These are phyloP conservation scores for Lepus oiostolus DNA, from an alignment of 2,797 vertebrate species.

Conservation along the genomic window DNA sequence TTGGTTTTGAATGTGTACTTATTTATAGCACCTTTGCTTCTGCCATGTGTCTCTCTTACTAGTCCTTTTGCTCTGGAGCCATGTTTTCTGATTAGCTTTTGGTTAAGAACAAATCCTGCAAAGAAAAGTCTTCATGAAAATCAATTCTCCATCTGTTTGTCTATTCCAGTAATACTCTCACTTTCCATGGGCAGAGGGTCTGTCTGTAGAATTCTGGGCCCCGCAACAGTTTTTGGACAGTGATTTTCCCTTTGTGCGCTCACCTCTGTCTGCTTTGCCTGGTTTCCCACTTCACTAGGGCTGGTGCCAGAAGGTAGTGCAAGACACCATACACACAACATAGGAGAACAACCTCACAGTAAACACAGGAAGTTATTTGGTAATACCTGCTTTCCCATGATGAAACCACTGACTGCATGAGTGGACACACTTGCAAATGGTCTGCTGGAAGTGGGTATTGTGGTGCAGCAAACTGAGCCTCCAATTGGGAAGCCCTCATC, in stretches of 20 bases:
- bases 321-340: not conserved
- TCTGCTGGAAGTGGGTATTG: not conserved
- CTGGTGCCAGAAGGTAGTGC: not conserved
- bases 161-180: not conserved
- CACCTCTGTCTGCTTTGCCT: not conserved
- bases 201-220: not conserved
- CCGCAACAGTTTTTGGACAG: not conserved
- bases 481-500: no score
- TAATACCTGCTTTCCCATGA: not conserved
- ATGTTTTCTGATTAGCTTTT: not conserved
- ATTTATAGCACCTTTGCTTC: conserved; percentile 29
- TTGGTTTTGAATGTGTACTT: not conserved
- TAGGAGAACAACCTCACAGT: not conserved
- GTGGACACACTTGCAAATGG: not conserved
- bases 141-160: not conserved
- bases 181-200: not conserved
- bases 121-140: conserved; percentile 14
- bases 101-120: conserved; percentile 24
- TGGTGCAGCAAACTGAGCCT: no score
- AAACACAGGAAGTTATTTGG: not conserved
- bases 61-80: not conserved
- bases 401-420: not conserved
- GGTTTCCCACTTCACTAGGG: not conserved
- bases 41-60: conserved; percentile 61
- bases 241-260: not conserved